Percentiles rank a stretch among this genome's conserved stretches.
Conservation (phyloP, 2,113 vertebrate genomes). For the Galemys pyrenaicus region DNA sequence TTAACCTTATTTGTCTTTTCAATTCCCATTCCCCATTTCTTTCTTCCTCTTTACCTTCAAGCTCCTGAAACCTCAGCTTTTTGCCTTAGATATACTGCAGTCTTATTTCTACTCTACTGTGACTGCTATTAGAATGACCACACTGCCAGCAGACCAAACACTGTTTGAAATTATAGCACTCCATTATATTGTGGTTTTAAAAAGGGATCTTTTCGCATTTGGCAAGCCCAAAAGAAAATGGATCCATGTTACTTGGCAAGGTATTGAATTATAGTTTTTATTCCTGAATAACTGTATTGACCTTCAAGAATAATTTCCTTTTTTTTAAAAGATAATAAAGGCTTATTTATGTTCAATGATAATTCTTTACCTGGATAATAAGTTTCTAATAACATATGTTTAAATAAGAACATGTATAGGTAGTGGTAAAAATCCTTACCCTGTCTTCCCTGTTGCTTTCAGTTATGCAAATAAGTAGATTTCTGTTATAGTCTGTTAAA, state of each 20-base stretch:
- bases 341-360: slow-evolving; percentile 50
- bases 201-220: slow-evolving; percentile 72
- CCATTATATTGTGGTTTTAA: slow-evolving; percentile 73
- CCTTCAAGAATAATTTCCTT: slow-evolving; percentile 68
- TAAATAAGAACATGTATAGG: slow-evolving; percentile 50
- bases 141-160: slow-evolving; percentile 67
- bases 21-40: slow-evolving; percentile 67
- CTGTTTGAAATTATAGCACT: slow-evolving; percentile 72
- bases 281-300: slow-evolving; percentile 75
- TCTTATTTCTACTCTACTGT: slow-evolving; percentile 73
- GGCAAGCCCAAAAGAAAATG: slow-evolving; percentile 74
- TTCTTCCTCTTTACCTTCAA: slow-evolving; percentile 72
- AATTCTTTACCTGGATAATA: slow-evolving; percentile 56
- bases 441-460: slow-evolving; percentile 55
- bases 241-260: slow-evolving; percentile 73
- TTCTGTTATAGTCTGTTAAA: slow-evolving; percentile 28
- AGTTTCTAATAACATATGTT: slow-evolving; percentile 49
- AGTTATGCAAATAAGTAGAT: slow-evolving; percentile 49
- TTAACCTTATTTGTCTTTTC: slow-evolving; percentile 73
- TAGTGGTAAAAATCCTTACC: slow-evolving; percentile 46
- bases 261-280: slow-evolving; percentile 74
- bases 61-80: slow-evolving; percentile 68
- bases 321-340: slow-evolving; percentile 56
- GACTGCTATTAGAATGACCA: slow-evolving; percentile 72
- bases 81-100: slow-evolving; percentile 69